These are phyloP conservation scores for Sebastes baramenuke DNA, from an alignment of 2,797 vertebrate species.

Conservation along the genomic window DNA sequence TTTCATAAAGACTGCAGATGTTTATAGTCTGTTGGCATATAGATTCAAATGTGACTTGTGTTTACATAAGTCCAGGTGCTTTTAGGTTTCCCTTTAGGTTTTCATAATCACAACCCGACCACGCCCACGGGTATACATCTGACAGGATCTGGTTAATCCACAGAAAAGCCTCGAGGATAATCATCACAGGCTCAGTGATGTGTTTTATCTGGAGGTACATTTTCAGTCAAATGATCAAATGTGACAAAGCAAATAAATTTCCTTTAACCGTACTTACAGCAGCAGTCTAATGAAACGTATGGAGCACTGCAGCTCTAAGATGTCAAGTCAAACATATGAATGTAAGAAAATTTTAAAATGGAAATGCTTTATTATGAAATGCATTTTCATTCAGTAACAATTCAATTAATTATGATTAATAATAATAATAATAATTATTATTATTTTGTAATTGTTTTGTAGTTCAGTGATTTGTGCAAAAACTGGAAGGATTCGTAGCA, in stretches of 20 bases:
- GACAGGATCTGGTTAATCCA: conserved; percentile 51
- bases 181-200: background rate
- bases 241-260: background rate
- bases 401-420: no score
- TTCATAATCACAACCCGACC: conserved; percentile 31
- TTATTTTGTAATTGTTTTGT: background rate
- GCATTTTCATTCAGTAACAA: background rate
- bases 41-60: conserved; percentile 11
- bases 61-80: conserved; percentile 52
- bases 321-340: background rate
- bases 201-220: conserved; percentile 10
- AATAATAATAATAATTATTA: no score
- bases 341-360: background rate
- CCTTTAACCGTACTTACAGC: background rate
- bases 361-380: background rate
- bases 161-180: conserved; percentile 26
- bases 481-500: background rate
- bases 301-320: background rate
- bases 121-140: conserved; percentile 50
- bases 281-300: background rate
- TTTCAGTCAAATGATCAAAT: background rate
- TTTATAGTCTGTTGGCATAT: conserved; percentile 37
- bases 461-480: background rate
- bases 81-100: conserved; percentile 20
- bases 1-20: background rate